phyloP scores from a whole-genome alignment of 2,888 invertebrate species.

The Trissolcus brochymenae region DNA sequence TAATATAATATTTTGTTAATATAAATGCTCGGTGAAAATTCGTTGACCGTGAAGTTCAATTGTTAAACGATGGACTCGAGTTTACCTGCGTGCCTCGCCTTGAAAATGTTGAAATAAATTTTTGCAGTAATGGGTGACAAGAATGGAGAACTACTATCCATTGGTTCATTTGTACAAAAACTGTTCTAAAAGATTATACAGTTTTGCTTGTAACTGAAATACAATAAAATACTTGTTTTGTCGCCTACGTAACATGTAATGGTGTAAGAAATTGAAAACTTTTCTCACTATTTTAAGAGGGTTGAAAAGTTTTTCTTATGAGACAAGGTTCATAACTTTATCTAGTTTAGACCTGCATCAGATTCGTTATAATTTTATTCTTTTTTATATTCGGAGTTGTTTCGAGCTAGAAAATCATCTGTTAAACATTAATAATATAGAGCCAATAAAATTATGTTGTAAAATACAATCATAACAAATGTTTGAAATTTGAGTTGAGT shows the following conservation, averaged over 20 bases:
- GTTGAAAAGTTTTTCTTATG: no score
- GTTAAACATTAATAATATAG: no score
- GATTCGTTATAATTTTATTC: background rate
- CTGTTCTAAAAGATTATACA: conserved; percentile 46
- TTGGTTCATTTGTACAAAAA: conserved; percentile 50
- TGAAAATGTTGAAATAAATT: conserved; percentile 57
- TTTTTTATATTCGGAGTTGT: background rate
- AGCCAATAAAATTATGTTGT: no score
- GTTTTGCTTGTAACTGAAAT: conserved; percentile 33
- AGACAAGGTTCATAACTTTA: no score
- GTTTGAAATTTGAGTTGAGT: background rate
- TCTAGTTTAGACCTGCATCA: background rate
- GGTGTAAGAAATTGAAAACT: no score
- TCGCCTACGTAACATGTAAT: background rate
- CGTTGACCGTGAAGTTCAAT: conserved; percentile 67
- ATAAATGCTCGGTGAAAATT: conserved; percentile 69
- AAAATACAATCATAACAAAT: no score
- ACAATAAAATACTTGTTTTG: conserved; percentile 6
- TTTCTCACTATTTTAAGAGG: no score
- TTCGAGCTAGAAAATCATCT: no score
- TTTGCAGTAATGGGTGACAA: conserved; percentile 55
- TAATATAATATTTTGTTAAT: conserved; percentile 76
- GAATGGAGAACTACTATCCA: conserved; percentile 49
- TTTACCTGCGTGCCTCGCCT: conserved; percentile 63
- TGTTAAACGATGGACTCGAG: conserved; percentile 64